Evolutionary conservation across 2,113 vertebrate genomes (phyloP).

Genomic region (Halcyon malimbica): DNA sequence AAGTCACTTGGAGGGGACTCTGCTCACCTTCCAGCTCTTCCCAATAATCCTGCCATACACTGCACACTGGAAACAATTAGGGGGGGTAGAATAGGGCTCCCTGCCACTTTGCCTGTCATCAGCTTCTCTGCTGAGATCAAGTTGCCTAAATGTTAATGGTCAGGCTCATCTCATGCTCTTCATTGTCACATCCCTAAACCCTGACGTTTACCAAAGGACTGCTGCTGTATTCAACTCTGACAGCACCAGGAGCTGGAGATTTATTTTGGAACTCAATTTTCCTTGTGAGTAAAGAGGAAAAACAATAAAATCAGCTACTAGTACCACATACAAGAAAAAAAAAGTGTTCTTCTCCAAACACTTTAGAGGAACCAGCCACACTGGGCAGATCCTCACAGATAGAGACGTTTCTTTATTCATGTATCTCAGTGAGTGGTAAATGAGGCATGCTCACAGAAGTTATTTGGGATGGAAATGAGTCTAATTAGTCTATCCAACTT

Average conservation of each 20-base stretch:
- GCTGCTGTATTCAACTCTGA: background rate
- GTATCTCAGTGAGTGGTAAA: slow-evolving; percentile 75
- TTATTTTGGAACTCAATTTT: background rate
- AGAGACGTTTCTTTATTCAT: slow-evolving; percentile 76
- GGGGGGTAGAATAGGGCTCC: background rate
- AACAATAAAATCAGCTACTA: background rate
- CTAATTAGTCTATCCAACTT: slow-evolving; percentile 70
- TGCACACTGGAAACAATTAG: background rate
- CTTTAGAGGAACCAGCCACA: background rate
- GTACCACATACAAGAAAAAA: background rate
- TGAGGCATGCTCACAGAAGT: slow-evolving; percentile 72
- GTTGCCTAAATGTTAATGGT: slow-evolving; percentile 14
- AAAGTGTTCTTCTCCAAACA: background rate
- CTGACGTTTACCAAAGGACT: fast-evolving
- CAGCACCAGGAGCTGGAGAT: background rate
- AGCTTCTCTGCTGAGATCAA: background rate
- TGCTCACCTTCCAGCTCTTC: background rate
- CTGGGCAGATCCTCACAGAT: slow-evolving; percentile 25
- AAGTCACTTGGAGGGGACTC: background rate
- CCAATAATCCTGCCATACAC: background rate
- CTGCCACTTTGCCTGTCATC: slow-evolving; percentile 19
- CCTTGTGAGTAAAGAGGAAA: background rate
- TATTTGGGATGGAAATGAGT: slow-evolving; percentile 76
- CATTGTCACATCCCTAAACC: background rate
- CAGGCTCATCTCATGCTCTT: fast-evolving